Conservation (phyloP, 2,888 invertebrate species). For the Lithophane socia region DNA sequence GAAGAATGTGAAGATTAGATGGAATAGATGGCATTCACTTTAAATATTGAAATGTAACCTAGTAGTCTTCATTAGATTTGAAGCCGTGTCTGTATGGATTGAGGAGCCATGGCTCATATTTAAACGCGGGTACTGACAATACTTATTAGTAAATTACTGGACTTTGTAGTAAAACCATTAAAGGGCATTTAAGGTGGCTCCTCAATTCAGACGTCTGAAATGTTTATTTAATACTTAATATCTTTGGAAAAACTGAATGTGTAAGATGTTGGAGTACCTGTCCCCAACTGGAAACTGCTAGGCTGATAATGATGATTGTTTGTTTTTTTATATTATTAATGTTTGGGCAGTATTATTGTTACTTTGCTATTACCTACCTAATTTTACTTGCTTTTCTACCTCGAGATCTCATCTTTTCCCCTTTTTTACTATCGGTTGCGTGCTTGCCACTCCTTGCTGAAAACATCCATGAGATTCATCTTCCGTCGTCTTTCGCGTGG, state of each 20-base stretch:
- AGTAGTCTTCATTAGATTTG: background rate
- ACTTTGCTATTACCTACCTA: background rate
- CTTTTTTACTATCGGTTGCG: background rate
- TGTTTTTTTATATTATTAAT: background rate
- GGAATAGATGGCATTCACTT: background rate
- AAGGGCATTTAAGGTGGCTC: no score
- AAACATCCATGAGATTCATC: background rate
- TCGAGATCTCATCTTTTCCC: background rate
- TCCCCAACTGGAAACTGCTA: background rate
- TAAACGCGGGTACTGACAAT: no score
- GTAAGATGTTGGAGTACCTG: no score
- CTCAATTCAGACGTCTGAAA: no score
- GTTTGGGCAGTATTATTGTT: background rate
- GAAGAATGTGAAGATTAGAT: background rate
- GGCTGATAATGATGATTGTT: background rate
- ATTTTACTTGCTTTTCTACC: background rate
- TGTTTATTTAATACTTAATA: no score
- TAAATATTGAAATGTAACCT: background rate
- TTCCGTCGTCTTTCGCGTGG: background rate
- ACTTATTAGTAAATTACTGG: no score
- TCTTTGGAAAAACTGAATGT: no score
- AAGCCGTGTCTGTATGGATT: background rate
- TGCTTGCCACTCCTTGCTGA: background rate
- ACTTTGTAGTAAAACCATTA: no score
- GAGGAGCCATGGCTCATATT: no score